Evolutionary conservation across 2,797 vertebrate species (phyloP).

Genomic region (Margarornis squamiger): DNA sequence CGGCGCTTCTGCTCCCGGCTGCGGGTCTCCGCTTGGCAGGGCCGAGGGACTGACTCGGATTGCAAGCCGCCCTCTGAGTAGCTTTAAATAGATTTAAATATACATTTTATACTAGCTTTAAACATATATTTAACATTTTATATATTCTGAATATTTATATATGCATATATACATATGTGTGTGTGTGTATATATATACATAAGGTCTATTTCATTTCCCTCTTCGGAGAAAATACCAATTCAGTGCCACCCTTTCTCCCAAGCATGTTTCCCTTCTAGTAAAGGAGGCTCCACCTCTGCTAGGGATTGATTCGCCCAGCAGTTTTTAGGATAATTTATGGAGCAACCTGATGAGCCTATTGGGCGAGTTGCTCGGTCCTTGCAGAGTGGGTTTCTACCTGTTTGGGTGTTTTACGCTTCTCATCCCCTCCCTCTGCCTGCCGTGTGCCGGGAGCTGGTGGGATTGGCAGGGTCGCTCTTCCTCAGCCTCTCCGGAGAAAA

Average conservation of each 20-base stretch:
- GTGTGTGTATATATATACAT: neutral
- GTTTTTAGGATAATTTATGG: conserved; percentile 68
- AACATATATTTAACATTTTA: neutral
- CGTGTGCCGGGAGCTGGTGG: neutral
- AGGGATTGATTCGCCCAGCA: conserved; percentile 61
- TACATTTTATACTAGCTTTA: neutral
- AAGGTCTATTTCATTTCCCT: neutral
- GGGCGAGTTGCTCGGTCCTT: conserved; percentile 39
- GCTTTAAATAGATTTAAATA: neutral
- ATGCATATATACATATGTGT: neutral
- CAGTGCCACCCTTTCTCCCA: neutral
- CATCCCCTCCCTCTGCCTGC: neutral
- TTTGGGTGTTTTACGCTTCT: conserved; percentile 23
- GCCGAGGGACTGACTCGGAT: neutral
- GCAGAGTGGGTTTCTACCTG: conserved; percentile 71
- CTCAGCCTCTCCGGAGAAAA: neutral
- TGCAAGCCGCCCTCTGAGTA: neutral
- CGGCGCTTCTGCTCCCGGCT: neutral
- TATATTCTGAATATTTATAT: neutral
- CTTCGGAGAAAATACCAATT: neutral
- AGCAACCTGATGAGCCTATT: conserved; percentile 64
- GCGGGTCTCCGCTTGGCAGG: neutral
- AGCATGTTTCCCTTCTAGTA: conserved; percentile 72
- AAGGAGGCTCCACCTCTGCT: conserved; percentile 65
- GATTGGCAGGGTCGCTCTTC: neutral